Conservation (phyloP, 2,797 vertebrate species). For the Dicrostonyx torquatus region DNA sequence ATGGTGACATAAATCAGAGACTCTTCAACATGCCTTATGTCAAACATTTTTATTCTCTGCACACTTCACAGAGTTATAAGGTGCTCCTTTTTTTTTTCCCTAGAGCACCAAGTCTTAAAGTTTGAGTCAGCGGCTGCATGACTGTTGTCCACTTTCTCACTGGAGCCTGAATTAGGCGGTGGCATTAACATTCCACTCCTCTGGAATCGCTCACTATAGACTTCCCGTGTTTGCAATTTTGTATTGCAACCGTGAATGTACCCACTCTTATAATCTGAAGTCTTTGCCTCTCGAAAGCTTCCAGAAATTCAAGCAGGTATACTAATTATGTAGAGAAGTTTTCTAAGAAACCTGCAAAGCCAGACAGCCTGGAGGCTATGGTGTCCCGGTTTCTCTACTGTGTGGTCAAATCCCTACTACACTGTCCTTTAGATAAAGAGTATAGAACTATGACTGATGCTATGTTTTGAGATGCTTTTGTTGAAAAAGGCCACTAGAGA, state of each 20-base stretch:
- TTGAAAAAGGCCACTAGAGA: background rate
- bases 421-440: background rate
- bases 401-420: background rate
- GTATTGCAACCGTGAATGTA: conserved; percentile 68
- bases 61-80: conserved; percentile 69
- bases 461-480: background rate
- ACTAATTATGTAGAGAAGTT: background rate
- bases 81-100: background rate
- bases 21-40: conserved; percentile 61
- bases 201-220: conserved; percentile 74
- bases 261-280: background rate
- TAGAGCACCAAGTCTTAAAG: conserved; percentile 73
- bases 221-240: conserved; percentile 81
- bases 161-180: conserved; percentile 80
- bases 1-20: conserved; percentile 69
- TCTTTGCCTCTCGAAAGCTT: background rate
- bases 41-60: conserved; percentile 76
- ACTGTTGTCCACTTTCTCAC: conserved; percentile 82
- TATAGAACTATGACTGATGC: background rate
- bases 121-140: conserved; percentile 78
- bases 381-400: background rate
- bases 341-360: background rate
- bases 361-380: background rate
- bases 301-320: background rate
- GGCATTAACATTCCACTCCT: conserved; percentile 76